Evolutionary conservation across 2,888 invertebrate genomes (phyloP).

Genomic region (Acanthosoma haemorrhoidale): DNA sequence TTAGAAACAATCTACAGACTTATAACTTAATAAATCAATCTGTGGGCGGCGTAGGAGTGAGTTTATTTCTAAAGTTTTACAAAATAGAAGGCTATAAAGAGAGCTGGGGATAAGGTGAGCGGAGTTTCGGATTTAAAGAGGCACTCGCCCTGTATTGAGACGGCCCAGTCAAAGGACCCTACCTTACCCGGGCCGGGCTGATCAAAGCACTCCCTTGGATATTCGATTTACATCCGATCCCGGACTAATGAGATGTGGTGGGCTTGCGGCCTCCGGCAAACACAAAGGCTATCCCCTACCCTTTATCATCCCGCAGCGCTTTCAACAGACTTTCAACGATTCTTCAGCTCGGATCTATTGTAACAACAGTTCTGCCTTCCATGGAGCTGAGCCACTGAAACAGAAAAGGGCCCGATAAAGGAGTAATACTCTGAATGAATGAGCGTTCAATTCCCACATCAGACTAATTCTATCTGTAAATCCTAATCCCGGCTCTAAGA

Average conservation of each 20-base stretch:
- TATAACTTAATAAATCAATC: too few species aligned
- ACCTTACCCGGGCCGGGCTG: neutral
- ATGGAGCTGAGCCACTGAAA: too few species aligned
- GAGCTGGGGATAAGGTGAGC: neutral
- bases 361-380: too few species aligned
- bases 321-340: neutral
- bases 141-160: neutral
- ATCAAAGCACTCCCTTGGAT: conserved; percentile 7
- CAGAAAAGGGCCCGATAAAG: too few species aligned
- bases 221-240: conserved; percentile 25
- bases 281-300: conserved; percentile 2
- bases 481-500: too few species aligned
- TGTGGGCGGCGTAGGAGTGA: too few species aligned
- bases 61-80: too few species aligned
- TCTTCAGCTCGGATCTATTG: neutral
- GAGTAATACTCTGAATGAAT: too few species aligned
- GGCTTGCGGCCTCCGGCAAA: neutral
- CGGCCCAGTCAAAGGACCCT: neutral
- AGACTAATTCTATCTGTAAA: too few species aligned
- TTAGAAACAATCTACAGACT: too few species aligned
- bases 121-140: conserved; percentile 1
- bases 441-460: too few species aligned
- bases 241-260: conserved; percentile 20
- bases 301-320: neutral
- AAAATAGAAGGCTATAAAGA: too few species aligned